Percentiles rank a stretch among this genome's conserved stretches.
phyloP scores from a whole-genome alignment of 2,797 vertebrate genomes.

The Craterocephalus amniculus region DNA sequence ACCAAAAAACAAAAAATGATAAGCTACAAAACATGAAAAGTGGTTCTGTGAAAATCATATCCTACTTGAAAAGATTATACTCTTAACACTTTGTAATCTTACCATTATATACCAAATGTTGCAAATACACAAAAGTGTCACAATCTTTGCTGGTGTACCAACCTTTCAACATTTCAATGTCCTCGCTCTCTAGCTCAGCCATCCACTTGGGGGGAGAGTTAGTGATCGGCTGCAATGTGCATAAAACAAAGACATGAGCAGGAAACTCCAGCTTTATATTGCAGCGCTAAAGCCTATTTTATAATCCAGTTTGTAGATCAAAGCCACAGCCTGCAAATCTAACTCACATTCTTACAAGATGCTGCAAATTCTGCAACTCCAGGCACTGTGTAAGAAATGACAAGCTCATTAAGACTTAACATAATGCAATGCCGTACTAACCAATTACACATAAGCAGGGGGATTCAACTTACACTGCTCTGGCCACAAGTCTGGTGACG shows the following conservation, averaged over 20 bases:
- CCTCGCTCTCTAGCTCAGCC: slow-evolving; percentile 96
- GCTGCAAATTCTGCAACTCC: slow-evolving; percentile 98
- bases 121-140: not conserved
- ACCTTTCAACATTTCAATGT: slow-evolving; percentile 99
- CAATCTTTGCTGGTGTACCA: slow-evolving; percentile 9
- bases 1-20: not conserved
- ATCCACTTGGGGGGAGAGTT: slow-evolving; percentile 98
- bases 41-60: slow-evolving; percentile 23
- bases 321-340: slow-evolving; percentile 4
- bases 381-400: slow-evolving; percentile 85
- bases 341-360: slow-evolving; percentile 97
- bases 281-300: slow-evolving; percentile 21
- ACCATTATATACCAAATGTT: slow-evolving; percentile 13
- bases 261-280: not conserved
- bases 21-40: not conserved
- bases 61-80: slow-evolving; percentile 32
- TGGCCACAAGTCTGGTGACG: slow-evolving; percentile 97
- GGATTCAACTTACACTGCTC: slow-evolving; percentile 89
- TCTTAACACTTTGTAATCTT: not conserved
- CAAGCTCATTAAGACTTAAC: slow-evolving; percentile 22
- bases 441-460: not conserved
- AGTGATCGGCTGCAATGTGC: slow-evolving; percentile 88
- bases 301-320: slow-evolving; percentile 38
- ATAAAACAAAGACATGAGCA: slow-evolving; percentile 37
- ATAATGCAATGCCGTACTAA: not conserved